Evolutionary conservation across 1,140 invertebrate genomes (phyloP), one percentile per base, ranked within the genome.

Genomic region (Apis florea): DNA sequence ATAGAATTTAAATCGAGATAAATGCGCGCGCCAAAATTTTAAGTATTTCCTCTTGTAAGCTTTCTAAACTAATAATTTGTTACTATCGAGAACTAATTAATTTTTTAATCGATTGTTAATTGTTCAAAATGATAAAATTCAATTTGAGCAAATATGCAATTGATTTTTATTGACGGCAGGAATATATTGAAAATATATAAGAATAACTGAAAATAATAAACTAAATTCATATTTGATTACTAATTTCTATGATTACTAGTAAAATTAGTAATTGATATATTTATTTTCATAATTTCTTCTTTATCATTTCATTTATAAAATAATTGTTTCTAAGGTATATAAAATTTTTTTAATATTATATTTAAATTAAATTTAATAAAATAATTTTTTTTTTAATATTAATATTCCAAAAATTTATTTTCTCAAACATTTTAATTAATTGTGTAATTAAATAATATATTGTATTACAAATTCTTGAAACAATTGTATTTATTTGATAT

Each of bases 1-100:
- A 19, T 15, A 74, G 40, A 19, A 40, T 74, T 80, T 58, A 74
- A 73, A 80, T 67, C 40, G 19, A 74, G 61, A 24, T 80, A 58
- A 66, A 67, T 47, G 26, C 40, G 71, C 61, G 40, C 51, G 51
- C 31, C 40, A 56, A 74, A 79, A 73, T 75, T 24, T 74, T n/a
- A 67, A 67, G 10, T 67, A 67, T 26, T 13, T 2, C 59, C 26
- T 56, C 31, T 47, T 54, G 17, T 64, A 64, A 66, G 6, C 6
- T 26, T 73, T 56, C 17, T 49, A n/a, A 31, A 76, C 49, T 26
- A 72, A 66, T 66, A 15, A 59, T 56, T 59, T 59, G 26, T 64
- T 73, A 5, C 6, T 72, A 74, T 53, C 24, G 24, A 51, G 63
- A 69, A 53, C 53, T 59, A 31, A 64, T 40, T 64, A 69, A 69